A percentile compares a stretch with the other conserved stretches of the same genome.
These are phyloP conservation scores for Musca vetustissima DNA, from an alignment of 1,140 invertebrate genomes.

Conservation along the genomic window DNA sequence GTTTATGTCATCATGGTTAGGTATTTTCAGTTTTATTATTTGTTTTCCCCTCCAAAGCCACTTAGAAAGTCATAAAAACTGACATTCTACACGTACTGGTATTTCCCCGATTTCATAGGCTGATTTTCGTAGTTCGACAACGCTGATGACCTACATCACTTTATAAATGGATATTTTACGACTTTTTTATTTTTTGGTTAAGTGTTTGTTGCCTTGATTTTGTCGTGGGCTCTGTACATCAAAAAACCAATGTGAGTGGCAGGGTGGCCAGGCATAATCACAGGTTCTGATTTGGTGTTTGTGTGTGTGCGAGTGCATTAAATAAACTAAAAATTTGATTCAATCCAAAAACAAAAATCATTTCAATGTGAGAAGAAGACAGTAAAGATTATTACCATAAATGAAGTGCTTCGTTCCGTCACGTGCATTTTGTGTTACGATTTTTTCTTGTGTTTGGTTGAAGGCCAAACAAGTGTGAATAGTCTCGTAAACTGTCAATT, in stretches of 20 bases:
- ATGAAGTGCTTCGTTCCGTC: no score
- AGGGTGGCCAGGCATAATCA: not conserved
- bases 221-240: not conserved
- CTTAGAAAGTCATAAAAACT: slow-evolving; percentile 21
- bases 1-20: not conserved
- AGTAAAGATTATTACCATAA: no score
- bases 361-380: no score
- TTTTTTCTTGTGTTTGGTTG: no score
- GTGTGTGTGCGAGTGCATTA: no score
- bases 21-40: not conserved
- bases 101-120: not conserved
- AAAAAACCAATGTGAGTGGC: not conserved
- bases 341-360: no score
- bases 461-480: slow-evolving; percentile 14
- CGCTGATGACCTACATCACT: no score
- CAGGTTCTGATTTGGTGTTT: no score
- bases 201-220: slow-evolving; percentile 16
- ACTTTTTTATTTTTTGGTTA: slow-evolving; percentile 4
- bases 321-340: no score
- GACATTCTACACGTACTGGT: not conserved
- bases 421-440: no score
- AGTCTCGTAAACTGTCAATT: not conserved
- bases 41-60: not conserved
- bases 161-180: slow-evolving; percentile 13
- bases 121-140: no score